Conservation (phyloP, 2,888 invertebrate genomes). For the Syritta pipiens region DNA sequence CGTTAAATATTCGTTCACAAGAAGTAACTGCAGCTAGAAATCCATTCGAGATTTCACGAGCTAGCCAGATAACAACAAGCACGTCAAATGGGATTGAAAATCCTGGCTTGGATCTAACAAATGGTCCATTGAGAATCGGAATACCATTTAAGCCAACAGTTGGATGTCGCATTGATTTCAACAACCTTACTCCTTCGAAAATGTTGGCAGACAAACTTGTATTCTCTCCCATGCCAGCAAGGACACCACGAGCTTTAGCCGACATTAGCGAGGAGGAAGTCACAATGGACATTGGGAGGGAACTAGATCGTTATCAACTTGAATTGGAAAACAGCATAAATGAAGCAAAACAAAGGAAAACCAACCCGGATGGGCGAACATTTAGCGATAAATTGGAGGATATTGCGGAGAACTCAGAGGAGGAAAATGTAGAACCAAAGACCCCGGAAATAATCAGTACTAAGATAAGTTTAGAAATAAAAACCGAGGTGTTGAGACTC, state of each 20-base stretch:
- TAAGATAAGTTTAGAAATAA: neutral
- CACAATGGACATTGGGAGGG: conserved; percentile 77
- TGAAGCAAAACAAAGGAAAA: conserved; percentile 77
- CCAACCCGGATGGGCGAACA: conserved; percentile 47
- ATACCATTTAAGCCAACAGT: conserved; percentile 77
- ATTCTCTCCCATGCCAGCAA: conserved; percentile 74
- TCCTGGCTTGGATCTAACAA: conserved; percentile 71
- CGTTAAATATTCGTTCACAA: conserved; percentile 75
- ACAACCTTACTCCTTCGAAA: conserved; percentile 76
- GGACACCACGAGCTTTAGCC: conserved; percentile 71
- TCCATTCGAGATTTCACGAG: conserved; percentile 78
- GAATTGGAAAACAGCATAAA: conserved; percentile 79
- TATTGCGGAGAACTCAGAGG: conserved; percentile 70
- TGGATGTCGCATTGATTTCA: conserved; percentile 78
- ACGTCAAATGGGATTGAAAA: conserved; percentile 71
- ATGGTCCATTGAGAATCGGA: conserved; percentile 73
- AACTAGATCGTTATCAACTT: conserved; percentile 78
- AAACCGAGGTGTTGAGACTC: neutral
- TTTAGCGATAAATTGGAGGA: conserved; percentile 47
- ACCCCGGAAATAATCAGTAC: conserved; percentile 18
- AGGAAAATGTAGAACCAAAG: conserved; percentile 41
- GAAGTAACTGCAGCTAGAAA: conserved; percentile 74
- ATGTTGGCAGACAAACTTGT: conserved; percentile 77
- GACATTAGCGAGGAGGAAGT: conserved; percentile 76
- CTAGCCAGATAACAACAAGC: conserved; percentile 29